These are phyloP conservation scores for Tridacna crocea DNA, from an alignment of 2,888 invertebrate species.

Conservation along the genomic window DNA sequence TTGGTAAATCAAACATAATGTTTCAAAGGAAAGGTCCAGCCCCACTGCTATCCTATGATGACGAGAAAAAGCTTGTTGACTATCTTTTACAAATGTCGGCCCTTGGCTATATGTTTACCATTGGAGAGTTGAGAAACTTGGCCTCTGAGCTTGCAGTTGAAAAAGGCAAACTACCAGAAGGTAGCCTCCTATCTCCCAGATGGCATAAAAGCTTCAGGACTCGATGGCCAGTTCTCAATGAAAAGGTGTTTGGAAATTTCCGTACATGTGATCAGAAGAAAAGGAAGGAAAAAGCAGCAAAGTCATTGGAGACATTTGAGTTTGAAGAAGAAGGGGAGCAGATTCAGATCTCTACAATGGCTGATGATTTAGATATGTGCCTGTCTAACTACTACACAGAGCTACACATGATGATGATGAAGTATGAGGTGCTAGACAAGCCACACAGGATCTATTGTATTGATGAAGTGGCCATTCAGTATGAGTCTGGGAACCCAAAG, in stretches of 20 bases:
- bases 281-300: constrained; percentile 32
- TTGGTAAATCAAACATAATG: constrained; percentile 51
- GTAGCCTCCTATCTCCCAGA: constrained; percentile 47
- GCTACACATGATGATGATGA: constrained; percentile 47
- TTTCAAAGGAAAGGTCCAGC: constrained; percentile 61
- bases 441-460: constrained; percentile 58
- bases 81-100: constrained; percentile 60
- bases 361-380: constrained; percentile 56
- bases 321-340: constrained; percentile 57
- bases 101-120: constrained; percentile 59
- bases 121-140: constrained; percentile 53
- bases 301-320: constrained; percentile 50
- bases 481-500: constrained; percentile 60
- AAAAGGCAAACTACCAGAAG: constrained; percentile 57
- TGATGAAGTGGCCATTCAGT: constrained; percentile 63
- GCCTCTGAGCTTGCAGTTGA: constrained; percentile 58
- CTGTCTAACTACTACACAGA: constrained; percentile 61
- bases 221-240: constrained; percentile 60
- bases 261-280: constrained; percentile 46
- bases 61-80: constrained; percentile 61
- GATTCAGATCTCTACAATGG: constrained; percentile 55
- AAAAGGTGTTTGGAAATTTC: constrained; percentile 59
- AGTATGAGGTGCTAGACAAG: constrained; percentile 55
- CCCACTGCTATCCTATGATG: constrained; percentile 55
- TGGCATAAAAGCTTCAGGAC: constrained; percentile 62